These are phyloP conservation scores for Trinectes maculatus DNA, from an alignment of 2,113 vertebrate genomes.

Conservation along the genomic window DNA sequence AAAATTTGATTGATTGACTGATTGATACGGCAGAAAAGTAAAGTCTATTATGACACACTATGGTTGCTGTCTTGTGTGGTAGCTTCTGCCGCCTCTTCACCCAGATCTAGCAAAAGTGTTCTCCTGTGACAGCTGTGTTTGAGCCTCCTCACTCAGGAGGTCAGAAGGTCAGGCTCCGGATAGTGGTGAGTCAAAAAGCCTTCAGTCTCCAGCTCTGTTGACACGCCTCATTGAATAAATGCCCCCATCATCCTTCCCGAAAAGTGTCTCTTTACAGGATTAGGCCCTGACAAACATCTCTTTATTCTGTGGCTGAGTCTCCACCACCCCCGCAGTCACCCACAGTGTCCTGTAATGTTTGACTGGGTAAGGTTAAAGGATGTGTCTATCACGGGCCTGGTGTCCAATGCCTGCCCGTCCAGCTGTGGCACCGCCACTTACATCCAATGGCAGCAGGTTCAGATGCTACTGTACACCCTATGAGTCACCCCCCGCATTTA, in stretches of 20 bases:
- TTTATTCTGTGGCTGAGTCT: conserved; percentile 48
- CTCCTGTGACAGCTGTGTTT: conserved; percentile 81
- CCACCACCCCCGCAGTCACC: conserved; percentile 21
- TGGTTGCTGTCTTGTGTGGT: conserved; percentile 1
- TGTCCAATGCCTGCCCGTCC: conserved; percentile 71
- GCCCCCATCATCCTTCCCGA: conserved; percentile 64
- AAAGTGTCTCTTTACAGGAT: conserved; percentile 81
- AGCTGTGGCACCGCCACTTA: conserved; percentile 71
- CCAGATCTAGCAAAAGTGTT: neutral
- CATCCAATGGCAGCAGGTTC: conserved; percentile 74
- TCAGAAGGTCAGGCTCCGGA: conserved; percentile 59
- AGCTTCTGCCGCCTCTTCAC: conserved; percentile 3
- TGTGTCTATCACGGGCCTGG: conserved; percentile 41
- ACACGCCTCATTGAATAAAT: conserved; percentile 81
- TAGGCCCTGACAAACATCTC: conserved; percentile 77
- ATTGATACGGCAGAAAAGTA: too few species aligned
- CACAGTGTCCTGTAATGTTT: conserved; percentile 23
- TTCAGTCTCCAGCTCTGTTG: conserved; percentile 59
- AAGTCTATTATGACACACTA: neutral
- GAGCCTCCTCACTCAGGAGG: conserved; percentile 44
- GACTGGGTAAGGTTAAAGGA: conserved; percentile 28
- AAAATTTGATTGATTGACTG: too few species aligned
- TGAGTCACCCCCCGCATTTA: conserved; percentile 63
- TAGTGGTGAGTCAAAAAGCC: conserved; percentile 57
- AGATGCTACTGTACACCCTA: conserved; percentile 70